phyloP scores from a whole-genome alignment of 2,888 invertebrate genomes.

The Lycaena phlaeas region DNA sequence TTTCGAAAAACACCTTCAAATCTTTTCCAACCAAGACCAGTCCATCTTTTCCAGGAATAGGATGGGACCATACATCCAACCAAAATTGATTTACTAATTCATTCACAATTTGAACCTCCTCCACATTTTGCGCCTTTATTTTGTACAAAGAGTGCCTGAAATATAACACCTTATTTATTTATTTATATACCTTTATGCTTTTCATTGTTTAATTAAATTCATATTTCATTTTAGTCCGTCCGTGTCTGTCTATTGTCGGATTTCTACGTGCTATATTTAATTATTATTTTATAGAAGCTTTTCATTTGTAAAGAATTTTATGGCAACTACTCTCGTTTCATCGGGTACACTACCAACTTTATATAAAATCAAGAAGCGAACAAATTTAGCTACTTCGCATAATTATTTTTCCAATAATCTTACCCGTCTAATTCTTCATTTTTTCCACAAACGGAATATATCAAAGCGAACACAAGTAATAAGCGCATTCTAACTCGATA shows the following conservation, averaged over 20 bases:
- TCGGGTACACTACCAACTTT: too few species aligned
- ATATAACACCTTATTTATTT: conserved; percentile 16
- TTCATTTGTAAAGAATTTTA: too few species aligned
- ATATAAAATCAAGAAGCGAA: too few species aligned
- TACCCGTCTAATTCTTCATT: conserved; percentile 49
- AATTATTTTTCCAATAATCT: conserved; percentile 16
- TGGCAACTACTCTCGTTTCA: too few species aligned
- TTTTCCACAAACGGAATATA: conserved; percentile 32
- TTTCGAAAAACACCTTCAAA: conserved; percentile 30
- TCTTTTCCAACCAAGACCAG: conserved; percentile 34
- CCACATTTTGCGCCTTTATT: conserved; percentile 21
- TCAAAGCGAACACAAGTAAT: conserved; percentile 27
- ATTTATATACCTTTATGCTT: background rate
- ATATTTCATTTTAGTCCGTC: too few species aligned
- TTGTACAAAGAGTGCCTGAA: conserved; percentile 31
- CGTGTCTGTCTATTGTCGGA: too few species aligned
- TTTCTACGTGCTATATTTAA: too few species aligned
- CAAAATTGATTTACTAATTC: conserved; percentile 27
- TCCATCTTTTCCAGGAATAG: conserved; percentile 21
- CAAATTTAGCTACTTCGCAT: background rate
- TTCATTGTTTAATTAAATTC: too few species aligned
- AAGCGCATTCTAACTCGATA: conserved; percentile 20
- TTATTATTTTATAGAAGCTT: too few species aligned
- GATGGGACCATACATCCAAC: conserved; percentile 38
- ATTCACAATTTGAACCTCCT: conserved; percentile 28